Evolutionary conservation across 1,140 invertebrate species (phyloP), one percentile per base, ranked within the genome.

Genomic region (Drosophila kepulauana): DNA sequence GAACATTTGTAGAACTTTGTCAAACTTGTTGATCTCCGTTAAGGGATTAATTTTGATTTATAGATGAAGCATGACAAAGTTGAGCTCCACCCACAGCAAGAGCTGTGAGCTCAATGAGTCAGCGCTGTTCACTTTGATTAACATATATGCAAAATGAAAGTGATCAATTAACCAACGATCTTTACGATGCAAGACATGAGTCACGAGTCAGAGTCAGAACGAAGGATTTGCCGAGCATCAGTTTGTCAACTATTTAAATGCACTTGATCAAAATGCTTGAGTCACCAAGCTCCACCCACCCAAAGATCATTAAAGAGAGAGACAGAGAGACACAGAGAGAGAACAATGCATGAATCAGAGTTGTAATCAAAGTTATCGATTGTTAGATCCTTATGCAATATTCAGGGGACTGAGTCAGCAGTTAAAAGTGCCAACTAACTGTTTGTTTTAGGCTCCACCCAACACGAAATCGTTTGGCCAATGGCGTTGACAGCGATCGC

Each of bases 401-500:
- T 15, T 38, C 16, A 13, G 11, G 33, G 33, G 35, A 38, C 54
- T 38, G 38, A 69, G 30, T 41, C 6, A 54, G 20, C 38, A 13
- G 8, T 5, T 1, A 8, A 43, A 5, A 43, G 3, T 51, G 25
- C 30, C 8, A 57, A 41, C 54, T 20, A 13, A 38, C 35, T 43
- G 41, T 43, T 43, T 43, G n/a, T 13, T 33, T 2, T 68, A 61
- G 57, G 65, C 65, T 74, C 71, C 71, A 48, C 71, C 71, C 70
- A 67, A 8, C 28, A 15, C 28, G 11, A 43, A 13, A 28, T 13
- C 41, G 2, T 4, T 61, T 62, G 57, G 41, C 71, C 71, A 74
- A 74, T 74, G 41, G 71, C 51, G 8, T 65, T 72, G 61, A 65
- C 71, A 35, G 66, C 33, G 65, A 68, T 56, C 56, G 64, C 8